phyloP scores from a whole-genome alignment of 92 coral and sea anemone genomes.

The Desmophyllum pertusum region DNA sequence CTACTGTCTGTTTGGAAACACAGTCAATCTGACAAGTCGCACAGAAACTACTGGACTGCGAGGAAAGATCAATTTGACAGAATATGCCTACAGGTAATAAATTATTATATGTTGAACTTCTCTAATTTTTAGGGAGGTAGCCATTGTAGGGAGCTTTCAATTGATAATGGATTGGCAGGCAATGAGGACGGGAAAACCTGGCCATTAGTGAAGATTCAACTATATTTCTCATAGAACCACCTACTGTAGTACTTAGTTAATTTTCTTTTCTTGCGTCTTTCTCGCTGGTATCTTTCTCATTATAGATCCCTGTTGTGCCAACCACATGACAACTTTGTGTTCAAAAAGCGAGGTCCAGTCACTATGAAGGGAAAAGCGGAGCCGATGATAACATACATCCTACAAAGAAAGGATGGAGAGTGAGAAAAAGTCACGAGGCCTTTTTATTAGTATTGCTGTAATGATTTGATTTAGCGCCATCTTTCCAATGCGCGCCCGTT shows the following conservation, averaged over 20 bases:
- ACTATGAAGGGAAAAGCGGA: slow-evolving; percentile 96
- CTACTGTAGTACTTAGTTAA: too few species aligned
- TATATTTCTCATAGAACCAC: too few species aligned
- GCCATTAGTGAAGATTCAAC: too few species aligned
- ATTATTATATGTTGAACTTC: not conserved
- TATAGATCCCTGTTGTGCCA: slow-evolving; percentile 87
- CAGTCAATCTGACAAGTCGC: slow-evolving; percentile 97
- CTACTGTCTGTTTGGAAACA: slow-evolving; percentile 96
- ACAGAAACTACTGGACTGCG: slow-evolving; percentile 97
- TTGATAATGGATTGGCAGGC: too few species aligned
- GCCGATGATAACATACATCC: slow-evolving; percentile 88
- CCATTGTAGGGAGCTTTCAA: too few species aligned
- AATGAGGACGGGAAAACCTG: too few species aligned
- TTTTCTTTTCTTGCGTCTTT: not conserved
- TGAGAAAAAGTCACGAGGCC: too few species aligned
- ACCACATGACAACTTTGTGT: slow-evolving; percentile 81
- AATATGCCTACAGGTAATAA: slow-evolving; percentile 88
- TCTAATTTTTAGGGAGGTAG: too few species aligned
- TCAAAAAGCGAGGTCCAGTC: slow-evolving; percentile 95
- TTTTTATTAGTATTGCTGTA: too few species aligned
- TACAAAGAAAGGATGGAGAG: slow-evolving; percentile 40
- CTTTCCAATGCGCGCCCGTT: too few species aligned
- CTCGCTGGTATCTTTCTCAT: not conserved
- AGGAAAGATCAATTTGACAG: slow-evolving; percentile 95
- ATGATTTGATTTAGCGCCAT: too few species aligned